These are phyloP conservation scores for Micromys minutus DNA, from an alignment of 2,113 vertebrate species.

Conservation along the genomic window DNA sequence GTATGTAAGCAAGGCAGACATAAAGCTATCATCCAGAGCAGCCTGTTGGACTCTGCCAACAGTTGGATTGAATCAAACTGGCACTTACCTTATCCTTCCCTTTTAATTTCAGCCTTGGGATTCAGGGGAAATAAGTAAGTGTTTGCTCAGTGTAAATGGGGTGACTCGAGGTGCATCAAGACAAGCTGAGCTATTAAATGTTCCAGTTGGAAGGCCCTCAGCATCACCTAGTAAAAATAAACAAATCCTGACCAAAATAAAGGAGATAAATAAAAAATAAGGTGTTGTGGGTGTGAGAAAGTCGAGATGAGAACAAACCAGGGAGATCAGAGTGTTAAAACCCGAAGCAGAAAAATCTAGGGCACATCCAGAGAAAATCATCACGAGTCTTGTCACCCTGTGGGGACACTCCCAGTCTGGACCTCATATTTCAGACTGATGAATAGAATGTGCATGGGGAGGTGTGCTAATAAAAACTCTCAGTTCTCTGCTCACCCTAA, in stretches of 20 bases:
- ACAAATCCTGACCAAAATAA: constrained; percentile 31
- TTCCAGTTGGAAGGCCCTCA: not conserved
- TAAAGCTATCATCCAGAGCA: not conserved
- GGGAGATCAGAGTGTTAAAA: fast-evolving
- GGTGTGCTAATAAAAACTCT: not conserved
- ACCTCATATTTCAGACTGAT: not conserved
- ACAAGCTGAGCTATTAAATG: not conserved
- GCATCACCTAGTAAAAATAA: not conserved
- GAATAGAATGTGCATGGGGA: not conserved
- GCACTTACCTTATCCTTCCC: not conserved
- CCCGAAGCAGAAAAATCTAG: not conserved
- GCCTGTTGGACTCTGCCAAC: not conserved
- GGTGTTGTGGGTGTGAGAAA: not conserved
- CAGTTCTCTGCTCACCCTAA: not conserved
- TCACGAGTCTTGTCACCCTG: not conserved
- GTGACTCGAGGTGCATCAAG: constrained; percentile 17
- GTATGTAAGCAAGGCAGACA: not conserved
- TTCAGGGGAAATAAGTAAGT: constrained; percentile 39
- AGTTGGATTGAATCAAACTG: not conserved
- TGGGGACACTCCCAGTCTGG: not conserved
- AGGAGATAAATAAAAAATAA: constrained; percentile 43
- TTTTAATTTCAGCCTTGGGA: constrained; percentile 41
- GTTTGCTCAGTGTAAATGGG: constrained; percentile 49
- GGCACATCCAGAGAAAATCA: fast-evolving
- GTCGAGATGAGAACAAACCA: not conserved